phyloP scores from a whole-genome alignment of 2,113 vertebrate genomes.

The Bostrychus sinensis region DNA sequence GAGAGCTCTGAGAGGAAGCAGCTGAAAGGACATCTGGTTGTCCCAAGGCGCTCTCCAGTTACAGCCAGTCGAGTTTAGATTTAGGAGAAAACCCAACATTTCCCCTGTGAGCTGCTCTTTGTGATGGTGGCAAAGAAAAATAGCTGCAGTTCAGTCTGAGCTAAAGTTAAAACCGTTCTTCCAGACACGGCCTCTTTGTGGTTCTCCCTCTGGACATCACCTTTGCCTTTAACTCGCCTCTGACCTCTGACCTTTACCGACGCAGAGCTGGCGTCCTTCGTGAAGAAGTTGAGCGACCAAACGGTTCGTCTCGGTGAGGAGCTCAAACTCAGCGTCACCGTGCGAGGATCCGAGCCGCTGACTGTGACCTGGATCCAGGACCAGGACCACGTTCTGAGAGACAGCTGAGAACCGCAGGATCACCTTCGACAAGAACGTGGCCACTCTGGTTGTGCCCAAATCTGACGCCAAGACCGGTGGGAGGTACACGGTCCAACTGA shows the following conservation, averaged over 20 bases:
- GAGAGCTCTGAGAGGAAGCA: too few species aligned
- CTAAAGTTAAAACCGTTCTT: too few species aligned
- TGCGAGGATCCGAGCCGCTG: conserved; percentile 90
- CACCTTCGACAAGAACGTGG: conserved; percentile 84
- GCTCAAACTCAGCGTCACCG: conserved; percentile 84
- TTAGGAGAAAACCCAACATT: too few species aligned
- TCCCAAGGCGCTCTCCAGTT: too few species aligned
- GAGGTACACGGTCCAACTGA: conserved; percentile 90
- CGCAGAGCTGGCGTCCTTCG: conserved; percentile 90
- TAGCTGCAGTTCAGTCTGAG: too few species aligned
- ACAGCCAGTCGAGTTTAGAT: too few species aligned
- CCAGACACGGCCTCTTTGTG: too few species aligned
- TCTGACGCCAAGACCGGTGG: conserved; percentile 83
- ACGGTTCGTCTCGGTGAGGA: conserved; percentile 85
- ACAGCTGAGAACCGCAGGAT: conserved; percentile 90
- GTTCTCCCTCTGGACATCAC: neutral
- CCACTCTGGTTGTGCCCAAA: conserved; percentile 82
- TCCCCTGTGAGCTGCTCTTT: too few species aligned
- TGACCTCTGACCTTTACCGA: conserved; percentile 43
- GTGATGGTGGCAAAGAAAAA: too few species aligned
- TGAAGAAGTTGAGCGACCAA: conserved; percentile 85
- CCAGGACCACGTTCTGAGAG: conserved; percentile 91
- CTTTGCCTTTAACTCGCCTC: neutral
- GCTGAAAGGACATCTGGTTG: too few species aligned
- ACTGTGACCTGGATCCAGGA: conserved; percentile 93